Base-by-base conservation (phyloP, 2,113 vertebrate species). In the Polyodon spathula region DNA sequence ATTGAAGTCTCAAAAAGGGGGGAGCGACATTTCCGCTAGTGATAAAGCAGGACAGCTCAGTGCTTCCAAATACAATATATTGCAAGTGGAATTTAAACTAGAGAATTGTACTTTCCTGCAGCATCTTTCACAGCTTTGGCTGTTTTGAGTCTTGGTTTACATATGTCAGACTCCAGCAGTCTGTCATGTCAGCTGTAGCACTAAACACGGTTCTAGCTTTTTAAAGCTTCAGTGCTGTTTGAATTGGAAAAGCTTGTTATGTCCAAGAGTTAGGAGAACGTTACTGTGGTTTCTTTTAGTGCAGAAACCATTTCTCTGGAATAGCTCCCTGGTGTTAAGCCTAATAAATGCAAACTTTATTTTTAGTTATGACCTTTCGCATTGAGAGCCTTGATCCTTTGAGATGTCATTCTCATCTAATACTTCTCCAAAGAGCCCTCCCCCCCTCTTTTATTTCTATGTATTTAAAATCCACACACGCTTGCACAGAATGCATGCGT, bases 301-400 rank as follows among this genome's bases (percentile, higher is more conserved):
- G 27, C 37, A 56, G 11, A 10, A 39, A 37, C 16, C 4, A 37
- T 38, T 56, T 11, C 54, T 56, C 37, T 4, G 4, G 11, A 56
- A 37, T 38, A 39, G 27, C 52, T 38, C 54, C 54, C 40, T 60
- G 27, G 27, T 27, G 27, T 27, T 60, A 11, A 5, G 17, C 8
- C 58, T 64, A 58, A 62, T 64, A 78, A 85, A 86, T 85, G 76
- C 80, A 84, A 75, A 83, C 82, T 87, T 80, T 86, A 82, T 84
- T 85, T 87, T 87, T 84, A 81, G 80, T 76, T 72, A 75, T 87
- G 82, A 87, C 86, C 87, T 89, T 89, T 86, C 59, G 44, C 80
- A 84, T 81, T 70, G 74, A 0, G 44, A 79, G 71, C 73, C 70
- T 77, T 83, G 77, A 81, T 87, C 78, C 78, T 54, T 7, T 70